Percentiles rank a stretch among this genome's conserved stretches.
phyloP scores from a whole-genome alignment of 2,113 vertebrate species.

The Sinocyclocheilus maitianheensis region DNA sequence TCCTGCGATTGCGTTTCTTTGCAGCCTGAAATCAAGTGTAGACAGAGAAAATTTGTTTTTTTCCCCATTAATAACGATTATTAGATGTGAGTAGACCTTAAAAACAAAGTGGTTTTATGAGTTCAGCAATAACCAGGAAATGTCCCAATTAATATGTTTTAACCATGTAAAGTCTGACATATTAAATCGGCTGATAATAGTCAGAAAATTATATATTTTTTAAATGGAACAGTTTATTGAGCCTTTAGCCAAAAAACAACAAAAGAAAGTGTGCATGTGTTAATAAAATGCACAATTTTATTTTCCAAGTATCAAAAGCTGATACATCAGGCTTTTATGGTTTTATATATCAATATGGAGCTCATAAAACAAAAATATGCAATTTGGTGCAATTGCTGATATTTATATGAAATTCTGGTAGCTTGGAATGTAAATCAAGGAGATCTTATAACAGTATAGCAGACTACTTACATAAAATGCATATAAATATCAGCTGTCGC shows the following conservation, averaged over 20 bases:
- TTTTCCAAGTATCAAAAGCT: not conserved
- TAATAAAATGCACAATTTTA: too few relatives aligned
- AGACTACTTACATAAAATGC: not conserved
- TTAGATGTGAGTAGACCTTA: not conserved
- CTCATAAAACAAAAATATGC: not conserved
- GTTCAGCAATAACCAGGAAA: not conserved
- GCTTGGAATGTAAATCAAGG: not conserved
- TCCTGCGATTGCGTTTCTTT: constrained; percentile 64
- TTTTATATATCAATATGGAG: not conserved
- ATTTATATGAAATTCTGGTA: not conserved
- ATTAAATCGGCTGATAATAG: not conserved
- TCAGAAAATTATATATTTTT: not conserved
- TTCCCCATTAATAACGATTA: not conserved
- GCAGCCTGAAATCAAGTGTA: not conserved
- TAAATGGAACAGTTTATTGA: not conserved
- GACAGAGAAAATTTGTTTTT: not conserved
- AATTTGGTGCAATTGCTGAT: not conserved
- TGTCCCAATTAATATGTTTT: not conserved
- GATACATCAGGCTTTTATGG: too few relatives aligned
- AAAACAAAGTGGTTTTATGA: not conserved
- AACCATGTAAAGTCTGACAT: not conserved
- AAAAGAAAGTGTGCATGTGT: too few relatives aligned
- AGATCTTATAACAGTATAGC: not conserved
- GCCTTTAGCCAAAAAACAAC: not conserved
- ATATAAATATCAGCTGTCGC: not conserved